A percentile compares a stretch with the other conserved stretches of the same genome.
Conservation (phyloP, 1,140 invertebrate genomes). For the Thaumetopoea pityocampa region DNA sequence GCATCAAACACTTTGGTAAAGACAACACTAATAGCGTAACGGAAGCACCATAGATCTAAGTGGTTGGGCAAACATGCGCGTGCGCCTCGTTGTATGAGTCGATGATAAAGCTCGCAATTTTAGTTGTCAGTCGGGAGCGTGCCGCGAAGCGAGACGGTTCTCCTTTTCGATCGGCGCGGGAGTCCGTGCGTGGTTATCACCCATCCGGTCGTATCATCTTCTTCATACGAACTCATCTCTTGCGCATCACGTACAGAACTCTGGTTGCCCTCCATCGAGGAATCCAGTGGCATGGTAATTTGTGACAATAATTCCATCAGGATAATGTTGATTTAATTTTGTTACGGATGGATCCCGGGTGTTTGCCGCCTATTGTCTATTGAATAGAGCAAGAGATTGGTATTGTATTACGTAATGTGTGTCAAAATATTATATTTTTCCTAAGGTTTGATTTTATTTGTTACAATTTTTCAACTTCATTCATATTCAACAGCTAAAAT, state of each 20-base stretch:
- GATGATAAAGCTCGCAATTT: constrained; percentile 70
- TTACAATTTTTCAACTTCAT: too few relatives aligned
- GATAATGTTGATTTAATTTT: constrained; percentile 28
- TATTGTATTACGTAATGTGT: constrained; percentile 63
- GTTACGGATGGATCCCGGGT: constrained; percentile 39
- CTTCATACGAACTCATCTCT: constrained; percentile 21
- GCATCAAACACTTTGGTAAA: constrained; percentile 53
- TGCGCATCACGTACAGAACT: constrained; percentile 16
- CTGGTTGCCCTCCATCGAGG: constrained; percentile 28
- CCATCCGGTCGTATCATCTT: constrained; percentile 27
- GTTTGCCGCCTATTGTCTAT: constrained; percentile 49
- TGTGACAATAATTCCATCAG: constrained; percentile 45
- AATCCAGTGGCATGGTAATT: constrained; percentile 67
- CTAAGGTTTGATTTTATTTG: constrained; percentile 4
- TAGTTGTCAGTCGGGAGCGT: constrained; percentile 54
- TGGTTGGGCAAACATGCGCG: constrained; percentile 46
- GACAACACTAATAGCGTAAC: constrained; percentile 53
- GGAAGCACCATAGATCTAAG: constrained; percentile 60
- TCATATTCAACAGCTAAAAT: too few relatives aligned
- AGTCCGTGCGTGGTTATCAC: constrained; percentile 22
- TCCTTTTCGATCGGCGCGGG: constrained; percentile 33
- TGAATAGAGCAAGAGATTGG: constrained; percentile 47
- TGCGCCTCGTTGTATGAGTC: constrained; percentile 36
- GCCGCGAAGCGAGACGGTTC: constrained; percentile 38
- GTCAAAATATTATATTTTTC: constrained; percentile 21